A percentile compares a stretch with the other conserved stretches of the same genome.
These are phyloP conservation scores for Pecten maximus DNA, from an alignment of 2,888 invertebrate species.

Conservation along the genomic window DNA sequence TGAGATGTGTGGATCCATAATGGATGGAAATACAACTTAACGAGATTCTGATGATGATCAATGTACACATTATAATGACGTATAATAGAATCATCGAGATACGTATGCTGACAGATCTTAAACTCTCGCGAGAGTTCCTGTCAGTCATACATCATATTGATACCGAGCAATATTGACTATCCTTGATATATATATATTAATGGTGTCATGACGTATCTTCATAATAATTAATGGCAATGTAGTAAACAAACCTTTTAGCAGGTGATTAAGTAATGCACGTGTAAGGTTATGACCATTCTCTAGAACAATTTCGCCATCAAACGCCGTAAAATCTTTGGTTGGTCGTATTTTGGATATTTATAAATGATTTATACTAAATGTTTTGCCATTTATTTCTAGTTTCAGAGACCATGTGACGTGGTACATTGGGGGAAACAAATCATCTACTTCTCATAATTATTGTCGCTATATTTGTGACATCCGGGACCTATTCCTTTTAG, in stretches of 20 bases:
- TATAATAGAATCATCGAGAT: not conserved
- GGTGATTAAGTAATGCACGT: not conserved
- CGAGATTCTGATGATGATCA: not conserved
- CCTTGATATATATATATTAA: not conserved
- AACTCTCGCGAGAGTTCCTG: not conserved
- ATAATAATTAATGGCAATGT: not conserved
- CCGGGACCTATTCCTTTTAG: too few relatives aligned
- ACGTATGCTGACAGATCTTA: not conserved
- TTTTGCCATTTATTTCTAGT: not conserved
- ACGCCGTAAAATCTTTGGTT: not conserved
- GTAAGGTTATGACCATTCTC: not conserved
- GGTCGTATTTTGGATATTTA: not conserved
- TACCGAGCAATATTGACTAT: not conserved
- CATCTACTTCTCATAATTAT: not conserved
- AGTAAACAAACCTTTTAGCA: not conserved
- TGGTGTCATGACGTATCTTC: not conserved
- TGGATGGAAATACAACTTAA: not conserved
- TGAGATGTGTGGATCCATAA: not conserved
- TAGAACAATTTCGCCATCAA: not conserved
- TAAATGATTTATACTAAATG: not conserved
- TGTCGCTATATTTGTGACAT: not conserved
- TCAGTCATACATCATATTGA: not conserved
- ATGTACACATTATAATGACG: not conserved
- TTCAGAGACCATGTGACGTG: not conserved
- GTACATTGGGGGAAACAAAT: not conserved